Conservation (phyloP, 2,797 vertebrate species). For the Uromys caudimaculatus region DNA sequence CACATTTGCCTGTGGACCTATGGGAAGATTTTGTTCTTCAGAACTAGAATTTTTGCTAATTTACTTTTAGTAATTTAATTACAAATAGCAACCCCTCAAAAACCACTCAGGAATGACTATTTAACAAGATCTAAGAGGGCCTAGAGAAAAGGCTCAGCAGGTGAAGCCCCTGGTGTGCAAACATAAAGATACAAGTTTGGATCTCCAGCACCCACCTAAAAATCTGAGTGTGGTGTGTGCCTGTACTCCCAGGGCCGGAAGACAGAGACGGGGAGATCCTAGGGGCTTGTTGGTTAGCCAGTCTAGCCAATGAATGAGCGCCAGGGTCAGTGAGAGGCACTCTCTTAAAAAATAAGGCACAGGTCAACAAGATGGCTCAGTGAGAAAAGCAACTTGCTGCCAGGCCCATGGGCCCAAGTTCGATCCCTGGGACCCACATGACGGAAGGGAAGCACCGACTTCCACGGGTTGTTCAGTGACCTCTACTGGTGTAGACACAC, state of each 20-base stretch:
- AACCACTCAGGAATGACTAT: not conserved
- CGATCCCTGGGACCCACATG: not conserved
- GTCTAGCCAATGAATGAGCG: not conserved
- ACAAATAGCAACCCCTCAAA: slow-evolving; percentile 8
- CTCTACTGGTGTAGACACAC: not conserved
- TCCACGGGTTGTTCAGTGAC: not conserved
- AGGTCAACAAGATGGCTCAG: not conserved
- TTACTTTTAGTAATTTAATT: slow-evolving; percentile 46
- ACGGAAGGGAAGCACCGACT: not conserved
- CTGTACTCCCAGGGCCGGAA: not conserved
- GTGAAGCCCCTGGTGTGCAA: not conserved
- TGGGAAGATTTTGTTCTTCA: slow-evolving; percentile 28
- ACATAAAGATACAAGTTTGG: not conserved
- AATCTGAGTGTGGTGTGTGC: not conserved
- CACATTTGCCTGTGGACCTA: slow-evolving; percentile 27
- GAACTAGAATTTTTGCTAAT: slow-evolving; percentile 19
- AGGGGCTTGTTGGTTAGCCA: not conserved
- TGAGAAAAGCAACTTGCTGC: not conserved
- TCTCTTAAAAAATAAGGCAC: not conserved
- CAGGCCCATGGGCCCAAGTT: not conserved
- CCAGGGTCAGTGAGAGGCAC: not conserved
- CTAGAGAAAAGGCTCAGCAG: not conserved
- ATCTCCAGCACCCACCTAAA: not conserved
- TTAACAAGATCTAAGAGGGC: not conserved
- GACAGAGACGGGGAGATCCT: not conserved